Evolutionary conservation across 2,888 invertebrate species (phyloP), one percentile per base, ranked within the genome.

Genomic region (Sesamia inferens): DNA sequence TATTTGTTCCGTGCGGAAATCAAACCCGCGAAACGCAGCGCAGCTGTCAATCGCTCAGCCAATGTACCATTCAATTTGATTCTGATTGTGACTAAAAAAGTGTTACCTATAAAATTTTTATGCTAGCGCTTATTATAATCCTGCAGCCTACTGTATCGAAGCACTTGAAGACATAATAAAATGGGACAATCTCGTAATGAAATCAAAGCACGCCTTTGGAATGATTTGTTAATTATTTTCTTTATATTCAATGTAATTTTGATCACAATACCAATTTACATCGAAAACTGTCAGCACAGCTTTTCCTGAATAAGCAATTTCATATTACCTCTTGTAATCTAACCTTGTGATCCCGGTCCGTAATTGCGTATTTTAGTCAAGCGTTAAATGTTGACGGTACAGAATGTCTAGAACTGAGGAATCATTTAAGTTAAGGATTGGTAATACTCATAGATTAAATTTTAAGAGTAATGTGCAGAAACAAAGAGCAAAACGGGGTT

Each of bases 341-440:
- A 74, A 73, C 67, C 75, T 58, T 76, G 70, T 72, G 81, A 84
- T 84, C 84, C 65, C 65, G 47, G 62, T 31, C 62, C 75, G 70
- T 84, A 84, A 84, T 83, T 83, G 78, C 79, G 78, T 71, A 78
- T 81, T 82, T 72, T 71, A 82, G 70, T 72, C 74, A 71, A 79
- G 69, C 71, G 64, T 82, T 84, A 78, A 78, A 83, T 76, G 83
- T 83, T 74, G 75, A 65, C 76, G 71, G 55, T 57, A 68, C 55
- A 59, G 71, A 80, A 79, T 75, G 39, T 73, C 76, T 75, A 71
- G 72, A 70, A 63, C 48, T 65, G 47, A 55, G 68, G 61, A 55
- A 77, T 73, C 63, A 68, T 71, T 70, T 70, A 73, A 54, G 68
- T 67, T 61, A 78, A 64, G n/a, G 74, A 48, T 57, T 54, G 14